These are phyloP conservation scores for Drosophila mayaguana DNA, from an alignment of 2,888 invertebrate species.

Conservation along the genomic window DNA sequence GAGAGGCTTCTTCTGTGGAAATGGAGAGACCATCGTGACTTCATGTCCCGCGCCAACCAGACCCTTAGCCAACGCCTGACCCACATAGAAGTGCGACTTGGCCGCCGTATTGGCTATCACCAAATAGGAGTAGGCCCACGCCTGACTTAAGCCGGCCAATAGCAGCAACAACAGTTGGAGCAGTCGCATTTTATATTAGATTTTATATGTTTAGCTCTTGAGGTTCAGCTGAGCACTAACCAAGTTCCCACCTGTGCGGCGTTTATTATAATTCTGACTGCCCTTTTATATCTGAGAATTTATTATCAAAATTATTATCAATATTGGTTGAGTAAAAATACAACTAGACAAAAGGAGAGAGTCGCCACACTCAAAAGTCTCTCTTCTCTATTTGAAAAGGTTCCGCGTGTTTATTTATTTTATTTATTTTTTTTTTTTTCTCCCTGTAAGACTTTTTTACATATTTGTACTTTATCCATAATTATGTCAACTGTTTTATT, in stretches of 20 bases:
- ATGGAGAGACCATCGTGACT: slow-evolving; percentile 81
- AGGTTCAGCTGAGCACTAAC: slow-evolving; percentile 11
- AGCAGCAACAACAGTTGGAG: slow-evolving; percentile 3
- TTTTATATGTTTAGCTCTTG: not conserved
- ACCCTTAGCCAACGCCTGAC: slow-evolving; percentile 76
- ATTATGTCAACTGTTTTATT: no score
- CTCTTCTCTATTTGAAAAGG: not conserved
- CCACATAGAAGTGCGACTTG: slow-evolving; percentile 78
- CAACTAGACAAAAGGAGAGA: not conserved
- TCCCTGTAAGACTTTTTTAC: no score
- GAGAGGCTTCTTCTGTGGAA: slow-evolving; percentile 72
- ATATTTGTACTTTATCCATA: no score
- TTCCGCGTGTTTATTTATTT: no score
- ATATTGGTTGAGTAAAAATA: not conserved
- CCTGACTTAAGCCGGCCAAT: slow-evolving; percentile 33
- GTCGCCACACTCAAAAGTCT: not conserved
- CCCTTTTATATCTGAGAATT: not conserved
- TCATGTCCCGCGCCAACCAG: slow-evolving; percentile 83
- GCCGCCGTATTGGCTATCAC: slow-evolving; percentile 60
- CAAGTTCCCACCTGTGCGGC: accelerated
- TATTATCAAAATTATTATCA: no score
- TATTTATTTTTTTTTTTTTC: no score
- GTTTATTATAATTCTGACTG: not conserved
- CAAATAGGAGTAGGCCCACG: slow-evolving; percentile 64
- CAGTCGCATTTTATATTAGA: slow-evolving; percentile 13